phyloP scores from a whole-genome alignment of 2,888 invertebrate genomes.

The Panorpa germanica region DNA sequence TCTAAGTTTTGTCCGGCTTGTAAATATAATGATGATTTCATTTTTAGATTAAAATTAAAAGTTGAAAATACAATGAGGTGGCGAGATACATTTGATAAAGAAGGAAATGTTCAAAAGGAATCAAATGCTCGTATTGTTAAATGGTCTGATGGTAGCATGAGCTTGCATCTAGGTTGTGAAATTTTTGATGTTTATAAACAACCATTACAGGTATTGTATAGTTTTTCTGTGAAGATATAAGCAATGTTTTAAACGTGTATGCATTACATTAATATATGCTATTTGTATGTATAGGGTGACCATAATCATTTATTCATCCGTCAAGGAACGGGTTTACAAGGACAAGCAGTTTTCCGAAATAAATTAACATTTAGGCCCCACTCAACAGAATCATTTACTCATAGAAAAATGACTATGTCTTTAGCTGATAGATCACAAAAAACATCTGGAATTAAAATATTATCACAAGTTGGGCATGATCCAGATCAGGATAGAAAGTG shows the following conservation, averaged over 20 bases:
- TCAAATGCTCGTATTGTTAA: constrained; percentile 89
- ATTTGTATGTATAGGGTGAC: constrained; percentile 46
- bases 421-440: constrained; percentile 89
- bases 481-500: constrained; percentile 85
- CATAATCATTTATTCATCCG: constrained; percentile 96
- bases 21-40: constrained; percentile 4
- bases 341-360: constrained; percentile 91
- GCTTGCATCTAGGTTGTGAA: constrained; percentile 89
- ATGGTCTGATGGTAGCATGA: constrained; percentile 98
- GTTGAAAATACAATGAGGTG: constrained; percentile 97
- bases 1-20: background rate
- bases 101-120: constrained; percentile 66
- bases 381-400: constrained; percentile 97
- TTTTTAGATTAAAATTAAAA: constrained; percentile 63
- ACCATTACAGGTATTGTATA: constrained; percentile 44
- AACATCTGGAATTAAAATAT: constrained; percentile 85
- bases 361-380: constrained; percentile 96
- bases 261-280: constrained; percentile 5
- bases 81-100: constrained; percentile 66
- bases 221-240: constrained; percentile 1
- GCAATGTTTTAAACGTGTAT: background rate
- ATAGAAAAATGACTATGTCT: constrained; percentile 96
- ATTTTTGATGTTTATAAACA: constrained; percentile 96
- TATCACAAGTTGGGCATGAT: constrained; percentile 62
- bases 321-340: constrained; percentile 94